Evolutionary conservation across 92 coral and sea anemone genomes (phyloP).

Genomic region (Siderastrea radians): DNA sequence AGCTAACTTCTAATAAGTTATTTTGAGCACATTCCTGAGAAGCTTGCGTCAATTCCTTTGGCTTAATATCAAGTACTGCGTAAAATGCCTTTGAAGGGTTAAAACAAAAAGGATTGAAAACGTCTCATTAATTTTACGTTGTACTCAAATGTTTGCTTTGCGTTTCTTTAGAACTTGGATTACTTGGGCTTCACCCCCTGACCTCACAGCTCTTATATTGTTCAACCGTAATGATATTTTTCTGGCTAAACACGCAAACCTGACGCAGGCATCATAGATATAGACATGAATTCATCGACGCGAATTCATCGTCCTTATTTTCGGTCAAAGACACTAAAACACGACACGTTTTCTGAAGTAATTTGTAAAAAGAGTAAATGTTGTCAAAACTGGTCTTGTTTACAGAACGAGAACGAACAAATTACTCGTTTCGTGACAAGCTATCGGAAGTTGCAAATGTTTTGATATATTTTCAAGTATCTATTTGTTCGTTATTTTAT

Average conservation of each 20-base stretch:
- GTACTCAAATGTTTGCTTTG: conserved; percentile 31
- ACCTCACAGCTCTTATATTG: conserved; percentile 26
- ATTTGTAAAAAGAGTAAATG: not conserved
- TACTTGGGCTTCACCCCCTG: conserved; percentile 24
- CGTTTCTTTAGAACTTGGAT: conserved; percentile 41
- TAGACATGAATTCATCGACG: not conserved
- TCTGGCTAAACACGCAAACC: conserved; percentile 30
- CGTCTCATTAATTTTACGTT: conserved; percentile 42
- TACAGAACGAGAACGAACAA: conserved; percentile 11
- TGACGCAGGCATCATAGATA: not conserved
- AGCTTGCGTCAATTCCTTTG: not conserved
- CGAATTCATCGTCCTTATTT: not conserved
- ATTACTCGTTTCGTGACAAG: conserved; percentile 14
- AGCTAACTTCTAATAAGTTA: not conserved
- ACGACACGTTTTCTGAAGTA: not conserved
- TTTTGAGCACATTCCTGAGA: not conserved
- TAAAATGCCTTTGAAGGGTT: not conserved
- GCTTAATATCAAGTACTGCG: not conserved
- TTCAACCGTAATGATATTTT: not conserved
- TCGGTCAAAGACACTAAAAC: not conserved
- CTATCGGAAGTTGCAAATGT: conserved; percentile 9
- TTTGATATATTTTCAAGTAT: conserved; percentile 23
- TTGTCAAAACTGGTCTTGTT: not conserved
- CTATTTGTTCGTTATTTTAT: conserved; percentile 9
- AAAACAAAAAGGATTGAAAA: conserved; percentile 28